Evolutionary conservation across 2,113 vertebrate genomes (phyloP), one percentile per base, ranked within the genome.

Genomic region (Eublepharis macularius): DNA sequence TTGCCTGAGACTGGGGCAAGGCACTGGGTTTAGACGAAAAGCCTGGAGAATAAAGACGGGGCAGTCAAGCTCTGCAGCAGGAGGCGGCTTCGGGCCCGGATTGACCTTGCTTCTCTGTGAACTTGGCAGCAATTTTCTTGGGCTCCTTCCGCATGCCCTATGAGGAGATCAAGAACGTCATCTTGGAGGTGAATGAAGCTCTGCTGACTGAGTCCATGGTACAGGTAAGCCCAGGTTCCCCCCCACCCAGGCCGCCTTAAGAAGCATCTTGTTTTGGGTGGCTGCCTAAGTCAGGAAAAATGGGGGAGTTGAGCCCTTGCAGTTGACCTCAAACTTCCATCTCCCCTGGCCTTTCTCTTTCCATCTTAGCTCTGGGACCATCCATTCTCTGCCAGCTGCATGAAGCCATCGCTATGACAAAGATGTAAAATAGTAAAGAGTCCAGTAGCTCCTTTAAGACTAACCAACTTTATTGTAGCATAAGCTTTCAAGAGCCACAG

Each of bases 81-180:
- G 19, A 10, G 1, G 0, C 21, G 63, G 80, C 39, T 32, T 36
- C 36, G 8, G 57, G 66, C n/a, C n/a, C n/a, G 70, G 13, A 34
- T 32, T 73, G 32, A 70, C 6, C 13, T 0, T 80, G 80, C 9
- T 91, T 85, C 11, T 85, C 4, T 87, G 74, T 91, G 57, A 69
- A 24, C 12, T 70, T 81, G 87, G 24, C 91, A 98, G 97, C 96
- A 13, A 97, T 98, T 92, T 98, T 98, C 87, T 87, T 98, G 94
- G 97, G 97, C 47, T 98, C 98, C 1, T 97, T 98, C 94, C 95
- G 95, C 29, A 87, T 98, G 90, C 96, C 97, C 4, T 98, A 98
- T 54, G 96, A 98, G 76, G 96, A 98, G 77, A 98, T 98, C 70
- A 98, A 97, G 91, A 96, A 91, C 43, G 95, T 95, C 26, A 93